phyloP scores from a whole-genome alignment of 2,797 vertebrate genomes.

The Tolypeutes matacus region DNA sequence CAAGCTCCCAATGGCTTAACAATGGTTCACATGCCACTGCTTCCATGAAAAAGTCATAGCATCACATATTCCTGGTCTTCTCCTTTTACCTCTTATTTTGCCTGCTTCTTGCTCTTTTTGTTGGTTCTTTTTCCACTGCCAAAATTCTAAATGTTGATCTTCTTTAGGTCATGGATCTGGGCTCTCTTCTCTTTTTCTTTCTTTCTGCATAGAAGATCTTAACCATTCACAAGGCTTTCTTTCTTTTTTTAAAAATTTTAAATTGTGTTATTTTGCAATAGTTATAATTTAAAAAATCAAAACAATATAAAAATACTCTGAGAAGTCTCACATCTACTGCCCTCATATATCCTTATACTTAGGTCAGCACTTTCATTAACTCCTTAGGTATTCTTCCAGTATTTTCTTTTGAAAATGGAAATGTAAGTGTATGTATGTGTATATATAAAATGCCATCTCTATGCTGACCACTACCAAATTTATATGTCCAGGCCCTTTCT shows the following conservation, averaged over 20 bases:
- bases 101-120: background rate
- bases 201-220: conserved; percentile 20
- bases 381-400: background rate
- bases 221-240: background rate
- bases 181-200: background rate
- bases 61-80: background rate
- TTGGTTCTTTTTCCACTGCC: background rate
- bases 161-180: background rate
- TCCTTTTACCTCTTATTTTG: background rate
- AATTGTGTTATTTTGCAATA: conserved; percentile 8
- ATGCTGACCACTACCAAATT: background rate
- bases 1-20: background rate
- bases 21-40: background rate
- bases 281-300: background rate
- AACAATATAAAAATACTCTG: background rate
- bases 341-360: background rate
- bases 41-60: background rate
- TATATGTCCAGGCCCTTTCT: background rate
- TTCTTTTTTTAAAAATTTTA: background rate
- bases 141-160: background rate
- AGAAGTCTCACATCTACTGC: background rate
- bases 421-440: background rate
- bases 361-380: background rate
- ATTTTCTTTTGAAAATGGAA: background rate
- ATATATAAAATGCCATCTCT: background rate